Conservation (phyloP, 1,140 invertebrate genomes). For the Aphaenogaster floridana region DNA sequence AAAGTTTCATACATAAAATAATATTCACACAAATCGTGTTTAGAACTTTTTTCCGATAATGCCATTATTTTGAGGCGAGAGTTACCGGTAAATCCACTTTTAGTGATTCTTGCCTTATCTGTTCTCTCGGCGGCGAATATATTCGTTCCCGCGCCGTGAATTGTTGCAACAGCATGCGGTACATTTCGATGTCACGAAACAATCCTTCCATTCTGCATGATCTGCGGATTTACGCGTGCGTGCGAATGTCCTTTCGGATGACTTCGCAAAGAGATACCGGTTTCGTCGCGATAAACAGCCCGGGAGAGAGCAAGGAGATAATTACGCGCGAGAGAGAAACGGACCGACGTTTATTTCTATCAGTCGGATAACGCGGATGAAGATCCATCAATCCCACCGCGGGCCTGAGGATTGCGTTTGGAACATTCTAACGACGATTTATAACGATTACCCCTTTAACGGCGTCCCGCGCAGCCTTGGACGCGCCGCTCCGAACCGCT, state of each 20-base stretch:
- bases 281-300: background rate
- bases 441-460: slow-evolving; percentile 59
- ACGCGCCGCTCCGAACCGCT: background rate
- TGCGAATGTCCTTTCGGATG: no score
- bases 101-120: slow-evolving; percentile 23
- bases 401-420: background rate
- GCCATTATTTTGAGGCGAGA: background rate
- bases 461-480: background rate
- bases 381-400: slow-evolving; percentile 21
- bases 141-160: background rate
- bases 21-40: slow-evolving; percentile 35
- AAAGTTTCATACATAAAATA: background rate
- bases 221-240: background rate
- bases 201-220: background rate
- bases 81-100: slow-evolving; percentile 27
- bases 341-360: slow-evolving; percentile 42
- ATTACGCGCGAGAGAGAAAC: slow-evolving; percentile 32
- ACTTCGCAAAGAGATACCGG: no score
- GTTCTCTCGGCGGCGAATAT: background rate
- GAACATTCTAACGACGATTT: slow-evolving; percentile 31
- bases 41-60: slow-evolving; percentile 28
- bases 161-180: background rate
- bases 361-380: slow-evolving; percentile 40
- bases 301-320: background rate
- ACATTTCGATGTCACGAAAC: background rate